Evolutionary conservation across 2,113 vertebrate genomes (phyloP), one percentile per base, ranked within the genome.

Genomic region (Corapipo altera): DNA sequence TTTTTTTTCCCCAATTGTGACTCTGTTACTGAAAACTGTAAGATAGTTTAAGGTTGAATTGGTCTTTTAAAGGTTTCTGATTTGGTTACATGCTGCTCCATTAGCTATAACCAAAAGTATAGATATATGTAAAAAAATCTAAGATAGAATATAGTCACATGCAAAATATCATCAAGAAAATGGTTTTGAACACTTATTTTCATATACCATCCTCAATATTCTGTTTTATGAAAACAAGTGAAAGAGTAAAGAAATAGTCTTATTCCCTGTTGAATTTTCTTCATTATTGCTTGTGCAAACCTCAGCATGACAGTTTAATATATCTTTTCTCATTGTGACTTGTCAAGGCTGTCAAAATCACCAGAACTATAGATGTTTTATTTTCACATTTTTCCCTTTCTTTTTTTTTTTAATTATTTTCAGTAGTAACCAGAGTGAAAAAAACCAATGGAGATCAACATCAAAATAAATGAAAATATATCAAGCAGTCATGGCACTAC

Each of bases 291-390:
- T 85, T 85, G 13, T 44, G 22, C 15, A 84, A 67, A 81, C 12
- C 54, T 85, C 30, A 69, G 20, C 24, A 65, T 88, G 72, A 77
- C 22, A 62, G 28, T 66, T 88, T 62, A 87, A 80, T 93, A 61
- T 70, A 64, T 78, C 90, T 83, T 83, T 81, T 73, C 35, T 91
- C 27, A 24, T 16, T 93, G 83, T 72, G 23, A 90, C 82, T 85
- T 89, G 27, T 95, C 85, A 95, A 95, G 23, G 32, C 77, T 95
- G 59, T 73, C 39, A 91, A 82, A 73, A 59, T 57, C 19, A 62
- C 15, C 57, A 51, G 52, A 74, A 91, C 27, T n/a, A 32, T 2
- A 32, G 20, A 43, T 55, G 18, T 2, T 81, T 62, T 89, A 41
- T 76, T 69, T 80, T 89, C 16, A 65, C 65, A 7, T 22, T 69